Percentiles rank a stretch among this genome's conserved stretches.
These are phyloP conservation scores for Tinamus guttatus DNA, from an alignment of 2,113 vertebrate species.

Conservation along the genomic window DNA sequence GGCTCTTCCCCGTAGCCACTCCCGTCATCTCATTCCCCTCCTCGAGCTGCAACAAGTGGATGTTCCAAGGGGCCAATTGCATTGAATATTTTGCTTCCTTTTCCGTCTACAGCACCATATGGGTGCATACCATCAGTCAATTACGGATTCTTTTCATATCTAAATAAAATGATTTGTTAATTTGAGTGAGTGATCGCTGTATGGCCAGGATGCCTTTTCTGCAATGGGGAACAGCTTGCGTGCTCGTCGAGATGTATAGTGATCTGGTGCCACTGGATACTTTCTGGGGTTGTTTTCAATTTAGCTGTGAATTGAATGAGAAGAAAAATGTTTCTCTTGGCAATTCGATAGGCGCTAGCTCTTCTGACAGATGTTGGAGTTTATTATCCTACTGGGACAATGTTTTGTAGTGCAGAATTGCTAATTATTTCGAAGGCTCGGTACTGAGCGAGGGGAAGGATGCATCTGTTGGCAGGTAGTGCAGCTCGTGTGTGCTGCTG, in stretches of 20 bases:
- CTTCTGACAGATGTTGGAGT: slow-evolving; percentile 84
- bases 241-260: slow-evolving; percentile 70
- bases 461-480: slow-evolving; percentile 18
- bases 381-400: slow-evolving; percentile 79
- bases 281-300: slow-evolving; percentile 81
- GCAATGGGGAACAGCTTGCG: slow-evolving; percentile 77
- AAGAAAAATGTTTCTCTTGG: slow-evolving; percentile 83
- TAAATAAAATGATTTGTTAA: slow-evolving; percentile 85
- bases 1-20: not conserved
- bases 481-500: not conserved
- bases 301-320: slow-evolving; percentile 82
- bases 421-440: slow-evolving; percentile 76
- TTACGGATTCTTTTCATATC: slow-evolving; percentile 74
- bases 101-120: slow-evolving; percentile 32
- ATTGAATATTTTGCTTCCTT: not conserved
- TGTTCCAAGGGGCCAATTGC: not conserved
- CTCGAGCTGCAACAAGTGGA: not conserved
- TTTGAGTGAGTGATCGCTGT: slow-evolving; percentile 79
- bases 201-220: slow-evolving; percentile 55
- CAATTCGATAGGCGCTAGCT: slow-evolving; percentile 78
- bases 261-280: slow-evolving; percentile 72
- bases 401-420: slow-evolving; percentile 76
- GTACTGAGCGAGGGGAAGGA: slow-evolving; percentile 22
- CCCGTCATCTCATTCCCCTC: not conserved
- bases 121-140: slow-evolving; percentile 68